phyloP scores from a whole-genome alignment of 2,113 vertebrate species.

The Carollia perspicillata region DNA sequence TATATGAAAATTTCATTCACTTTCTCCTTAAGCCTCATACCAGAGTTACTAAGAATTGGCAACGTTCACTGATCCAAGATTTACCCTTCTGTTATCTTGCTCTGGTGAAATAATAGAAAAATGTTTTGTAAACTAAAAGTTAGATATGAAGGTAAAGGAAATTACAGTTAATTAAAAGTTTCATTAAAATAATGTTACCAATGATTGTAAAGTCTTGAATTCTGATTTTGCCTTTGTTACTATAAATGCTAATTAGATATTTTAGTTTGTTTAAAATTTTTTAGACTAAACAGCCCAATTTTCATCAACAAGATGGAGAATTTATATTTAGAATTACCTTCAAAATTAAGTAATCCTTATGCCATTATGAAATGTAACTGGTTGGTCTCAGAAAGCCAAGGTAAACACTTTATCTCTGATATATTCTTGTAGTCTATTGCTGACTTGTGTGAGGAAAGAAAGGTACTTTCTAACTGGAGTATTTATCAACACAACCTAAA shows the following conservation, averaged over 20 bases:
- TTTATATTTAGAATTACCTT: slow-evolving; percentile 32
- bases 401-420: neutral
- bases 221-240: slow-evolving; percentile 16
- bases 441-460: neutral
- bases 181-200: slow-evolving; percentile 10
- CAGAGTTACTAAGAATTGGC: neutral
- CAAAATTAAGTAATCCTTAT: neutral
- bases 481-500: neutral
- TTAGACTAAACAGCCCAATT: neutral
- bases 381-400: neutral
- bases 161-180: slow-evolving; percentile 2
- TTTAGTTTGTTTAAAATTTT: slow-evolving; percentile 6
- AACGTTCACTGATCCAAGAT: neutral
- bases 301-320: slow-evolving; percentile 3
- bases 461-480: neutral
- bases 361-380: neutral
- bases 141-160: neutral
- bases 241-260: neutral
- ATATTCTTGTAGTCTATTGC: neutral
- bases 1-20: neutral
- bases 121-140: neutral
- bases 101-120: slow-evolving; percentile 21
- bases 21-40: neutral
- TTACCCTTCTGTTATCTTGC: neutral
- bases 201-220: slow-evolving; percentile 21